Evolutionary conservation across 1,140 invertebrate genomes (phyloP), one percentile per base, ranked within the genome.

Genomic region (Globodera rostochiensis): DNA sequence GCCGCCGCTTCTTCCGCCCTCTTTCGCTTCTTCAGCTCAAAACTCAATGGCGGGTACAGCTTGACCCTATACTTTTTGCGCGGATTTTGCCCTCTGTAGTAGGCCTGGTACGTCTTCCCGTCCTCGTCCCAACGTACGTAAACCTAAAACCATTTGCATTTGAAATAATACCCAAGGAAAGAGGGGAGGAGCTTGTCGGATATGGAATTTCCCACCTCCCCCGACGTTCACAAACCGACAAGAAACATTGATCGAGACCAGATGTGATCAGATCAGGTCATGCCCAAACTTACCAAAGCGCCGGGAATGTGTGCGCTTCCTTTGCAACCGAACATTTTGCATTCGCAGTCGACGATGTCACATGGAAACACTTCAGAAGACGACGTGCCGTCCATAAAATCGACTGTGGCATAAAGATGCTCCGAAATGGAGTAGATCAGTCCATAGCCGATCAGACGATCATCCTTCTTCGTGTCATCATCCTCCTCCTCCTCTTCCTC

Each of bases 281-380:
- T 45, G 15, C 15, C 15, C 21, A 13, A 47, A 69, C 60, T 15
- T n/a, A 83, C 82, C 74, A 83, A 15, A 19, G 81, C 50, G 73
- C 82, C 82, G 49, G 82, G 82, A 60, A 83, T 25, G 49, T 83
- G 82, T 6, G 66, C 60, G n/a, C 82, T 82, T 67, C 80, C 80
- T 13, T 69, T 82, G 70, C 82, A 83, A 9, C 83, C 80, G 76
- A 83, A 69, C 82, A 57, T 57, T 70, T 83, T 74, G 80, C 82
- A 83, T 57, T 83, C 80, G 50, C 82, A 83, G 67, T 79, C 60
- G 46, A 50, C 53, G 47, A 83, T 84, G 71, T 83, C 82, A 6
- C 71, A 21, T 70, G 70, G 82, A 25, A 83, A 83, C 36, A 83
- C 46, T 21, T 83, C 82, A 25, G 47, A 70, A 13, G 73, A 80